These are phyloP conservation scores for Sisyra nigra DNA, from an alignment of 2,888 invertebrate genomes.

Conservation along the genomic window DNA sequence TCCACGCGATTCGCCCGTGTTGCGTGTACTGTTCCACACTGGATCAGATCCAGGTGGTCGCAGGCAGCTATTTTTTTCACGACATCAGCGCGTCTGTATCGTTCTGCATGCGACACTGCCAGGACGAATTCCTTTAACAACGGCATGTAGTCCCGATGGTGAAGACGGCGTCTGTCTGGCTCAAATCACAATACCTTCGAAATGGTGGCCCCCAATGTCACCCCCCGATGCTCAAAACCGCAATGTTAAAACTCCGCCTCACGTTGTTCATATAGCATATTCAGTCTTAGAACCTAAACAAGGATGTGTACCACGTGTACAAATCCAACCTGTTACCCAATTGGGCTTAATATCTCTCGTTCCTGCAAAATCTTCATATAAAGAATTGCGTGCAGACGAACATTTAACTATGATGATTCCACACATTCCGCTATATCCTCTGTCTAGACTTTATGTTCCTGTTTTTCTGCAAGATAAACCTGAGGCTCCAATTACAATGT, in stretches of 20 bases:
- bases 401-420: slow-evolving; percentile 74
- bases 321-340: slow-evolving; percentile 39
- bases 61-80: slow-evolving; percentile 40
- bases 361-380: slow-evolving; percentile 63
- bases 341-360: slow-evolving; percentile 49
- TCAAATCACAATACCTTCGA: slow-evolving; percentile 71
- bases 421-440: slow-evolving; percentile 75
- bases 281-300: slow-evolving; percentile 74
- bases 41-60: slow-evolving; percentile 72
- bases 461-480: slow-evolving; percentile 68
- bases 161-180: slow-evolving; percentile 88
- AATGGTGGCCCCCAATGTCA: slow-evolving; percentile 76
- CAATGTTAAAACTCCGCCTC: slow-evolving; percentile 44
- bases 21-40: slow-evolving; percentile 75
- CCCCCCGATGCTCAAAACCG: slow-evolving; percentile 42
- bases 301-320: slow-evolving; percentile 60
- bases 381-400: slow-evolving; percentile 71
- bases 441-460: slow-evolving; percentile 78
- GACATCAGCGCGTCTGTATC: slow-evolving; percentile 63
- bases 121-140: slow-evolving; percentile 48
- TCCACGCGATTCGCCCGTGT: slow-evolving; percentile 77
- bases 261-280: slow-evolving; percentile 67
- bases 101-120: slow-evolving; percentile 55
- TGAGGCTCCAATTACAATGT: slow-evolving; percentile 54
- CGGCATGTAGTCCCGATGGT: slow-evolving; percentile 86